Percentiles rank a stretch among this genome's conserved stretches.
Conservation (phyloP, 1,140 invertebrate species). For the Diploscapter pachys region DNA sequence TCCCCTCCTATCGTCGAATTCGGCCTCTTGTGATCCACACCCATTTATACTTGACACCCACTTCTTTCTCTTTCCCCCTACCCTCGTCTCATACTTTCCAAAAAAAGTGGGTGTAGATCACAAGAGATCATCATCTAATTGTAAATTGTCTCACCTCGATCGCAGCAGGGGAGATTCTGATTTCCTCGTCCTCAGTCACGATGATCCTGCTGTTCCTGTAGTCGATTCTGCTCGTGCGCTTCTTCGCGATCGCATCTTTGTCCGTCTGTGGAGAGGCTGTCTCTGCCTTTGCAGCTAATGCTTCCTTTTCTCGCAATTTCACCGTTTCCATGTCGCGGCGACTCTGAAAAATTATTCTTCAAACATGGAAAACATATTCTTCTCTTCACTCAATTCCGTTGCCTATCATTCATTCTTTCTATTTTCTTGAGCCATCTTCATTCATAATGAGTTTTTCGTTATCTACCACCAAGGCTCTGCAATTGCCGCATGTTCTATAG, state of each 20-base stretch:
- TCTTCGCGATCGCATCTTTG: conserved; percentile 31
- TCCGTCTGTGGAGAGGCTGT: conserved; percentile 35
- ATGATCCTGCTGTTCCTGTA: conserved; percentile 17
- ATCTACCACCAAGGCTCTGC: too few species aligned
- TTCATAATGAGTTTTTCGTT: too few species aligned
- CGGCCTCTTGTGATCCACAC: neutral
- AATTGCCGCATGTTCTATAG: too few species aligned
- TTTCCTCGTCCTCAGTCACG: conserved; percentile 17
- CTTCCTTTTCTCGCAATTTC: conserved; percentile 11
- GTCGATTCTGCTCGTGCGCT: conserved; percentile 17
- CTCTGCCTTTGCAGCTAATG: conserved; percentile 38
- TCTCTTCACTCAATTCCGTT: neutral
- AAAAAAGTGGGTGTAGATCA: conserved; percentile 6
- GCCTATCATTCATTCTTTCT: too few species aligned
- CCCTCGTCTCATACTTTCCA: neutral
- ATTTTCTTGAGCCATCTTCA: too few species aligned
- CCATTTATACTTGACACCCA: neutral
- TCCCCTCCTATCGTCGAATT: neutral
- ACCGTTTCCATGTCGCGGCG: conserved; percentile 3
- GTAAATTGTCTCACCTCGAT: too few species aligned
- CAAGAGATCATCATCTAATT: neutral
- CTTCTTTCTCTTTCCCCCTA: neutral
- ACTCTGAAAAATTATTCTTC: conserved; percentile 13
- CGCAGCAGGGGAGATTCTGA: conserved; percentile 9
- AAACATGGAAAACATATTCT: neutral